Conservation (phyloP, 64 coral and sea anemone genomes). For the Dendronephthya gigantea region DNA sequence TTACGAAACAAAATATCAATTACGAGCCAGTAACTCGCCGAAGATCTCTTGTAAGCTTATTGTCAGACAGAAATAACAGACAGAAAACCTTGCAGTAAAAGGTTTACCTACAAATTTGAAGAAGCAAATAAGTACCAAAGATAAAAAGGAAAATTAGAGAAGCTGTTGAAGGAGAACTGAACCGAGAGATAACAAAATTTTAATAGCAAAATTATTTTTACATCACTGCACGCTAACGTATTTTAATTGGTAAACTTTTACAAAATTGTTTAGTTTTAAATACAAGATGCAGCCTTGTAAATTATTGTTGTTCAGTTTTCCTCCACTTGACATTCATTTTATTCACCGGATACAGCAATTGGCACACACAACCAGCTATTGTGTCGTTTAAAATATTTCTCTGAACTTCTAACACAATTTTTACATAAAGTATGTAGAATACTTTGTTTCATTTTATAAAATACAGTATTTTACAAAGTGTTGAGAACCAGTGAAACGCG, state of each 20-base stretch:
- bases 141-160: too few species aligned
- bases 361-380: neutral
- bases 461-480: neutral
- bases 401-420: neutral
- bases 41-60: too few species aligned
- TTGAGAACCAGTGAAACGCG: neutral
- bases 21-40: too few species aligned
- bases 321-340: too few species aligned
- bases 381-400: neutral
- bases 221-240: neutral
- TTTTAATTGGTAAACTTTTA: neutral
- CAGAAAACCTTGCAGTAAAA: too few species aligned
- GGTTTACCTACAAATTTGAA: too few species aligned
- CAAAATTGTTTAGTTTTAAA: neutral
- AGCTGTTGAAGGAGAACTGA: too few species aligned
- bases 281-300: too few species aligned
- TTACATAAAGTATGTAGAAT: neutral
- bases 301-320: too few species aligned
- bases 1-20: too few species aligned
- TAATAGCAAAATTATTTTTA: neutral
- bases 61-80: too few species aligned
- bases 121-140: too few species aligned
- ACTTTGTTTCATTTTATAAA: neutral
- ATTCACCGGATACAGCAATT: neutral
- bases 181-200: neutral